A percentile compares a stretch with the other conserved stretches of the same genome.
Evolutionary conservation across 2,797 vertebrate genomes (phyloP).

Genomic region (Tolypeutes matacus): DNA sequence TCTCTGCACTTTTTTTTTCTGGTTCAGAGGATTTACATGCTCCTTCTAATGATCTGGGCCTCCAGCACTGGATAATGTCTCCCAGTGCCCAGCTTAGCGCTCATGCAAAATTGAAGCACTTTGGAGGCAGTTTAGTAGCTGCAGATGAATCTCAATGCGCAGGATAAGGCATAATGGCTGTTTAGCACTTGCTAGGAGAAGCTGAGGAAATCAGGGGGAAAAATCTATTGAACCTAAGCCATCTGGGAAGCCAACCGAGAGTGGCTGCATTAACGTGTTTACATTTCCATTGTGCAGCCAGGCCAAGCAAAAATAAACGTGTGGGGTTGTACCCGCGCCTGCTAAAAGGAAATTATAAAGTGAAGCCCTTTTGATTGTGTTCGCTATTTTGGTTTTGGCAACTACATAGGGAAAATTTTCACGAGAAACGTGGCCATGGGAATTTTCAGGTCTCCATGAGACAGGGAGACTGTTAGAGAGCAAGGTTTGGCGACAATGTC

Average conservation of each 20-base stretch:
- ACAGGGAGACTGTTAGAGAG: not conserved
- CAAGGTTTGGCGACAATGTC: conserved; percentile 52
- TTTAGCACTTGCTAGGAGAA: conserved; percentile 86
- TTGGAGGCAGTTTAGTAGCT: conserved; percentile 89
- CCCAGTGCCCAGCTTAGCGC: conserved; percentile 92
- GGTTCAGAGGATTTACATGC: conserved; percentile 93
- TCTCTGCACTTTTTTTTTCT: conserved; percentile 90
- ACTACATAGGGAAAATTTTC: not conserved
- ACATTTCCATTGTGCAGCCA: conserved; percentile 69
- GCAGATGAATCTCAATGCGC: conserved; percentile 88
- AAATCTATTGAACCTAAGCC: conserved; percentile 86
- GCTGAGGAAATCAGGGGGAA: conserved; percentile 84
- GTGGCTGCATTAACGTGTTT: conserved; percentile 83
- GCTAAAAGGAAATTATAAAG: not conserved
- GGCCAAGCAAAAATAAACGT: conserved; percentile 59
- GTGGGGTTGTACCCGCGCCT: not conserved
- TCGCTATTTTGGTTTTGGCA: not conserved
- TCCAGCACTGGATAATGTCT: conserved; percentile 87
- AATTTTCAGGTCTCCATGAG: conserved; percentile 63
- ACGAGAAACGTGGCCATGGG: not conserved
- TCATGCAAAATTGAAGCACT: conserved; percentile 95
- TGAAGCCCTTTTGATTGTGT: not conserved
- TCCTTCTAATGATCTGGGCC: conserved; percentile 91
- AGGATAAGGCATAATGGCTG: conserved; percentile 86
- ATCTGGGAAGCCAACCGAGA: conserved; percentile 83